Base-by-base conservation (phyloP, 2,113 vertebrate genomes). In the Nestor notabilis region DNA sequence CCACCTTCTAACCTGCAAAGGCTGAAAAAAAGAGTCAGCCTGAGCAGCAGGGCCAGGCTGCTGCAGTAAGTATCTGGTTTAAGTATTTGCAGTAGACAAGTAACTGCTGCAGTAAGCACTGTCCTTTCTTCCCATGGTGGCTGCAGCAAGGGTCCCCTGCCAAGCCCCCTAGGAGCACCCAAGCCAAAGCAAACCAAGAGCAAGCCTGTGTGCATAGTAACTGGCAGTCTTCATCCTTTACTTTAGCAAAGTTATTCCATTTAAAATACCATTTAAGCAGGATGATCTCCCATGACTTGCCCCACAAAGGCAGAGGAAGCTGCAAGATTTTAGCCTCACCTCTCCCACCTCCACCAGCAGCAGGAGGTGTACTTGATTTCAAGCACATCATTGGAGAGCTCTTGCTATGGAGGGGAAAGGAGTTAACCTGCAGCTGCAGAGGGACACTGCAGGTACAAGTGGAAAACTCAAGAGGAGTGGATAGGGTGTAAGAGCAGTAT, bases 51-150 rank as follows among this genome's bases (percentile, higher is more conserved):
- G 31, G 31, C 31, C n/a, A 76, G 49, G 41, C 46, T 58, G 56
- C 33, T 35, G 13, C 33, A 58, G n/a, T 35, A 58, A 10, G 23
- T 58, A 24, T 10, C n/a, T 24, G 33, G 4, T 58, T 35, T 35
- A 58, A 58, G 35, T 23, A 58, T 4, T 33, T 58, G 56, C 56
- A 58, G 56, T 24, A 92, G n/a, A 44, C 6, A 3, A 75, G 20
- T 15, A 80, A 60, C 15, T 3, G 23, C 49, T 49, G 61, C 55
- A 43, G n/a, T 16, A 43, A 76, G 33, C 1, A 0, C 60, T 63
- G 28, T 17, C 64, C 17, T 61, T 83, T 33, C 53, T 80, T 47
- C 0, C 0, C 5, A 28, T 11, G 4, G 37, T 18, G 24, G 77
- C 21, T 16, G 1, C 25, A 71, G 52, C 4, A 2, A 83, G 10